Evolutionary conservation across 2,797 vertebrate species (phyloP).

Genomic region (Sebastes nivosus): DNA sequence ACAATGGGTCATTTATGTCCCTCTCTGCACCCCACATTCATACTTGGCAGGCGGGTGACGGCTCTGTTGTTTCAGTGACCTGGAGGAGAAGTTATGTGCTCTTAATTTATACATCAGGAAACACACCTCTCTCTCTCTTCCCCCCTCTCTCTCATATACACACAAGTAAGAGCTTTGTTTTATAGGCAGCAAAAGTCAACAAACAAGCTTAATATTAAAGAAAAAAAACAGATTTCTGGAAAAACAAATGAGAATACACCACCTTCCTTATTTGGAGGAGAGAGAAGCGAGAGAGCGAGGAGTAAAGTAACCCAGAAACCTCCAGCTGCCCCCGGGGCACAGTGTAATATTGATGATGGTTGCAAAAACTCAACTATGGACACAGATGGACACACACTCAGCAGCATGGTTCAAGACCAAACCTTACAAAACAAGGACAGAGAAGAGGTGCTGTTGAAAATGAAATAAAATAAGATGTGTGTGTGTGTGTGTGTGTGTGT

Average conservation of each 20-base stretch:
- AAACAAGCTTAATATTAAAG: background rate
- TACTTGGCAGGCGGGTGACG: slow-evolving; percentile 80
- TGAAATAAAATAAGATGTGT: slow-evolving; percentile 27
- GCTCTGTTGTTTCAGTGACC: slow-evolving; percentile 82
- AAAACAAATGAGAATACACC: background rate
- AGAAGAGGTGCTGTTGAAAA: slow-evolving; percentile 11
- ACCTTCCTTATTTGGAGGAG: background rate
- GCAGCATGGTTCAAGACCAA: background rate
- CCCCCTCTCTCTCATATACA: background rate
- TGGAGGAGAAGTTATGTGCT: slow-evolving; percentile 72
- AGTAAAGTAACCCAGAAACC: slow-evolving; percentile 51
- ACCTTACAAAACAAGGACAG: slow-evolving; percentile 16
- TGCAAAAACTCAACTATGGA: slow-evolving; percentile 48
- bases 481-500: slow-evolving; percentile 11
- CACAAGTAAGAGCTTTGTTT: background rate
- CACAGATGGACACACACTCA: slow-evolving; percentile 35
- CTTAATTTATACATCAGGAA: slow-evolving; percentile 78
- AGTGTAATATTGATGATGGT: slow-evolving; percentile 72
- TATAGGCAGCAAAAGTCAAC: slow-evolving; percentile 2
- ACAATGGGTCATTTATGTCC: slow-evolving; percentile 87
- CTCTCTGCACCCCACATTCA: slow-evolving; percentile 70
- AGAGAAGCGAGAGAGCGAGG: background rate
- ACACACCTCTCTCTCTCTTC: slow-evolving; percentile 22
- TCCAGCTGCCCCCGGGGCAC: slow-evolving; percentile 55
- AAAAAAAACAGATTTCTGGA: background rate